Percentiles rank a stretch among this genome's conserved stretches.
These are phyloP conservation scores for Xerus inauris DNA, from an alignment of 2,113 vertebrate species.

Conservation along the genomic window DNA sequence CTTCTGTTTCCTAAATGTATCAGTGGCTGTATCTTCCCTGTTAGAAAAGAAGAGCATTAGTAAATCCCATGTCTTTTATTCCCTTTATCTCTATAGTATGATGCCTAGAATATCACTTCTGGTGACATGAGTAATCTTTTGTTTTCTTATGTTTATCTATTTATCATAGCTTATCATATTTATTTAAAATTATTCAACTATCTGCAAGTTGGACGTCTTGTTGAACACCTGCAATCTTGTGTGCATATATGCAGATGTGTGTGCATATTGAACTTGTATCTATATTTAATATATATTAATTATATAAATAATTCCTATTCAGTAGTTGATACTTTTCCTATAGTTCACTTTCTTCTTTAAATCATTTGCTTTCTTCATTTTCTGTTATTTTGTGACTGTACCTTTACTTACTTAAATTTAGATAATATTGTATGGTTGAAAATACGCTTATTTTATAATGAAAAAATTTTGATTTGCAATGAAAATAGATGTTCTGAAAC, in stretches of 20 bases:
- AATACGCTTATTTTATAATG: not conserved
- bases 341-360: not conserved
- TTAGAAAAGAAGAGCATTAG: not conserved
- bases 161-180: not conserved
- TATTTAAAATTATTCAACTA: not conserved
- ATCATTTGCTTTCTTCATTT: not conserved
- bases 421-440: not conserved
- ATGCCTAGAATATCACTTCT: not conserved
- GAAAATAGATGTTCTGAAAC: conserved; percentile 32
- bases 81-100: not conserved
- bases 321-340: not conserved
- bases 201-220: not conserved
- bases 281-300: not conserved
- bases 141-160: not conserved
- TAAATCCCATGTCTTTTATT: not conserved
- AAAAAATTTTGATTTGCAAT: not conserved
- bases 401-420: not conserved
- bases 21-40: not conserved
- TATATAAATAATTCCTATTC: not conserved
- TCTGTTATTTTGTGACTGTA: conserved; percentile 2
- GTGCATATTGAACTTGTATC: not conserved
- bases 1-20: not conserved
- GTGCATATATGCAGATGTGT: not conserved
- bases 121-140: not conserved
- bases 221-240: not conserved